These are phyloP conservation scores for Anhinga rufa DNA, from an alignment of 2,113 vertebrate genomes.

Conservation along the genomic window DNA sequence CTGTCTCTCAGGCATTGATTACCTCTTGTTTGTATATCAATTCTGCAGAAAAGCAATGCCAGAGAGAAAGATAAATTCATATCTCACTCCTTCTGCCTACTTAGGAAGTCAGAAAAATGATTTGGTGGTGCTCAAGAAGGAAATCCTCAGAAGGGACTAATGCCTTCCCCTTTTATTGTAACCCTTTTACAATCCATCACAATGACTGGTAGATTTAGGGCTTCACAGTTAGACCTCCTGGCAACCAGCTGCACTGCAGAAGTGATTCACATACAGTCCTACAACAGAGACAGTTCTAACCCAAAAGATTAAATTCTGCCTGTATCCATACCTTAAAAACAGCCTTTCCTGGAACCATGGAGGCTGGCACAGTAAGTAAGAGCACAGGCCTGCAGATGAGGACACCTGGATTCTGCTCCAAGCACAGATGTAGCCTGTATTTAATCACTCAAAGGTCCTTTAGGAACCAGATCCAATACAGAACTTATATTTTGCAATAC, in stretches of 20 bases:
- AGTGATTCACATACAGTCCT: neutral
- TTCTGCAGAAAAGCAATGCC: neutral
- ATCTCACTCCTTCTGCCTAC: neutral
- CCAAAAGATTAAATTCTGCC: neutral
- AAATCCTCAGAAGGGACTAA: slow-evolving; percentile 3
- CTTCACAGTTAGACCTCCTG: neutral
- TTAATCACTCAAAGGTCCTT: neutral
- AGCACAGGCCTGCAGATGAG: neutral
- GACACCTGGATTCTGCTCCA: neutral
- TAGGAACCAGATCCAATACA: neutral
- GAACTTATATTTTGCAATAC: neutral
- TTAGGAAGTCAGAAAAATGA: neutral
- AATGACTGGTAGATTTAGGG: neutral
- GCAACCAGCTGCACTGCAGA: neutral
- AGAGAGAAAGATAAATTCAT: neutral
- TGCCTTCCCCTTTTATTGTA: neutral
- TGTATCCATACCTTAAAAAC: neutral
- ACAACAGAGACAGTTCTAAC: neutral
- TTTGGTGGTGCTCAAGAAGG: neutral
- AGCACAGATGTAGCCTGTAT: neutral
- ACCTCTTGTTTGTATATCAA: neutral
- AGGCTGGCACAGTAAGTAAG: neutral
- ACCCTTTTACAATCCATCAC: neutral
- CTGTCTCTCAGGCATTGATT: slow-evolving; percentile 8
- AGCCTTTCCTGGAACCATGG: neutral